Percentiles rank a stretch among this genome's conserved stretches.
Evolutionary conservation across 2,113 vertebrate species (phyloP).

Genomic region (Bubo bubo): DNA sequence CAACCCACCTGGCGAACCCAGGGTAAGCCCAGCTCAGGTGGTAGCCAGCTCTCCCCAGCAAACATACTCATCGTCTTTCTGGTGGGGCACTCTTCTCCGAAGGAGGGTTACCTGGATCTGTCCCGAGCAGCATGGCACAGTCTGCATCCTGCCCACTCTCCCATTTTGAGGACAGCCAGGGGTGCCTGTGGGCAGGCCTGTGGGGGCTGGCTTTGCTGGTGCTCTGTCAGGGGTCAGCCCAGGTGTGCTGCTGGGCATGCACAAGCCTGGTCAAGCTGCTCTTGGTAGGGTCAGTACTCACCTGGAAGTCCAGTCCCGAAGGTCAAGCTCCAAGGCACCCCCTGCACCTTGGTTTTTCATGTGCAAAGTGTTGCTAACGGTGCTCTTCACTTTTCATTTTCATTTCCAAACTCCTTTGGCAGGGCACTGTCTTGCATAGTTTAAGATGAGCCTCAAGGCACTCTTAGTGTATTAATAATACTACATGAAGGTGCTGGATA

Average conservation of each 20-base stretch:
- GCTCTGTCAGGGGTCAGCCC: neutral
- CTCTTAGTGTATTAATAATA: neutral
- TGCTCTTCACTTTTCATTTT: neutral
- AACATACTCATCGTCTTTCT: fast-evolving
- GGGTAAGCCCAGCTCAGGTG: neutral
- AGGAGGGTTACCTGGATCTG: neutral
- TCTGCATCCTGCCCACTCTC: neutral
- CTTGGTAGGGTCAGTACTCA: no score
- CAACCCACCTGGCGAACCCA: neutral
- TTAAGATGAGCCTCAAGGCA: neutral
- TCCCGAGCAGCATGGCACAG: fast-evolving
- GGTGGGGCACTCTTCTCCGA: neutral
- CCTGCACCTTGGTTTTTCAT: neutral
- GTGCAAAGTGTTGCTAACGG: neutral
- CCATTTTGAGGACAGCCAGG: fast-evolving
- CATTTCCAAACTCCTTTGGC: neutral
- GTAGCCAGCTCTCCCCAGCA: neutral
- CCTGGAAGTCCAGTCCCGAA: neutral
- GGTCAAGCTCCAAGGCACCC: neutral
- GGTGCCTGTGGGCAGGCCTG: fast-evolving
- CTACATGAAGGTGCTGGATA: neutral
- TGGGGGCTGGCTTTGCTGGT: neutral
- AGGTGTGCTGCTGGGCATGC: neutral
- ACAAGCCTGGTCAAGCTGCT: neutral
- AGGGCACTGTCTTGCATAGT: neutral